These are phyloP conservation scores for Odiellus spinosus DNA, from an alignment of 2,888 invertebrate species.

Conservation along the genomic window DNA sequence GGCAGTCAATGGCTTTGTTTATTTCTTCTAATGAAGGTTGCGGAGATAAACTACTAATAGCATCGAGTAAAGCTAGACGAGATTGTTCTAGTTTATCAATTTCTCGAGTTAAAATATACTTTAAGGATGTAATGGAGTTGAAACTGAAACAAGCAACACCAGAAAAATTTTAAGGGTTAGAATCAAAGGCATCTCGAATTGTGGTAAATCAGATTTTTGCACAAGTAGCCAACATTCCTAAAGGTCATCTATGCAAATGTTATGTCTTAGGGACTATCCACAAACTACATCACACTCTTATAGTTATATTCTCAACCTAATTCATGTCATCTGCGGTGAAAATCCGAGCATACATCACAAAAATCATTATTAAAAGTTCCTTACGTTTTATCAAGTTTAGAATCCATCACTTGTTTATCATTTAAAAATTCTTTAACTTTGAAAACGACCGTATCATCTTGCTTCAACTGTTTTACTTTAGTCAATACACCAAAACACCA, in stretches of 20 bases:
- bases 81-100: constrained; percentile 27
- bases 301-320: too few species aligned
- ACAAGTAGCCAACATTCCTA: too few species aligned
- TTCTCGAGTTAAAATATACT: constrained; percentile 27
- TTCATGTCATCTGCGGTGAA: too few species aligned
- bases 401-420: neutral
- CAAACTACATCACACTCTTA: too few species aligned
- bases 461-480: constrained; percentile 9
- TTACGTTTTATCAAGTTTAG: too few species aligned
- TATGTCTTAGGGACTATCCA: too few species aligned
- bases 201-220: too few species aligned
- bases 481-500: neutral
- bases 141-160: constrained; percentile 21
- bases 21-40: constrained; percentile 30
- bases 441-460: constrained; percentile 23
- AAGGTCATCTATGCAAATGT: too few species aligned
- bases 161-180: neutral
- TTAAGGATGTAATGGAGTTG: constrained; percentile 26
- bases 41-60: constrained; percentile 26
- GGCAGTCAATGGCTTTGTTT: constrained; percentile 39
- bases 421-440: constrained; percentile 22
- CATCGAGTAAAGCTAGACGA: constrained; percentile 26
- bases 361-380: too few species aligned
- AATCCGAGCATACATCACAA: too few species aligned
- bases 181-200: neutral